phyloP scores from a whole-genome alignment of 2,797 vertebrate species.

The Sebastes hubbsi region DNA sequence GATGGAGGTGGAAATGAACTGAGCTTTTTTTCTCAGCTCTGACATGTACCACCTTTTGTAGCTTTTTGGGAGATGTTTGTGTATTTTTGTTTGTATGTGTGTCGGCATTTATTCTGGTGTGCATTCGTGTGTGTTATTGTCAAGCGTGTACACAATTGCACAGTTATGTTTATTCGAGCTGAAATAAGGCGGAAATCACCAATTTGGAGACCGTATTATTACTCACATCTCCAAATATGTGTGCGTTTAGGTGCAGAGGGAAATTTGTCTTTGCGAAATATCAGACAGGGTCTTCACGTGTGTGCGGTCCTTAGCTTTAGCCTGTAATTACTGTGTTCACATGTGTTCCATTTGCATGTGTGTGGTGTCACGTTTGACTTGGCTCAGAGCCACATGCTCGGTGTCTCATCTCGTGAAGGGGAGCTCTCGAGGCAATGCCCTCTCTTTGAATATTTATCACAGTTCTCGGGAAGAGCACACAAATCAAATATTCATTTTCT shows the following conservation, averaged over 20 bases:
- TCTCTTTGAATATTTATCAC: constrained; percentile 72
- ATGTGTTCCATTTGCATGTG: not conserved
- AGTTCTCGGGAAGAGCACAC: constrained; percentile 44
- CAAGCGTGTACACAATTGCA: constrained; percentile 12
- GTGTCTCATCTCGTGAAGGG: constrained; percentile 42
- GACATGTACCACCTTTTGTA: constrained; percentile 8
- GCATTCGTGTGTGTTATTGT: constrained; percentile 18
- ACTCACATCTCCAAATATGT: constrained; percentile 3
- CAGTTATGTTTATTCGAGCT: constrained; percentile 46
- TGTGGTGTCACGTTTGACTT: constrained; percentile 12
- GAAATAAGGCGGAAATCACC: constrained; percentile 40
- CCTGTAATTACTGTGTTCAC: not conserved
- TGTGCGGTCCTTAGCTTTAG: not conserved
- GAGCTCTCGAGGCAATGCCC: constrained; percentile 49
- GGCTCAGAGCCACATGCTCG: constrained; percentile 16
- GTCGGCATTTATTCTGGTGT: constrained; percentile 10
- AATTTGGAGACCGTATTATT: constrained; percentile 42
- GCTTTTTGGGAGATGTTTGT: not conserved
- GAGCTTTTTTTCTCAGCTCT: not conserved
- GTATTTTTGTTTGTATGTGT: not conserved
- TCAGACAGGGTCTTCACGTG: not conserved
- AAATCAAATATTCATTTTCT: constrained; percentile 74
- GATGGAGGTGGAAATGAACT: not conserved
- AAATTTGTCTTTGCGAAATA: not conserved
- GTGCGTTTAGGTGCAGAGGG: not conserved